Conservation (phyloP, 2,113 vertebrate species). For the Notechis scutatus region DNA sequence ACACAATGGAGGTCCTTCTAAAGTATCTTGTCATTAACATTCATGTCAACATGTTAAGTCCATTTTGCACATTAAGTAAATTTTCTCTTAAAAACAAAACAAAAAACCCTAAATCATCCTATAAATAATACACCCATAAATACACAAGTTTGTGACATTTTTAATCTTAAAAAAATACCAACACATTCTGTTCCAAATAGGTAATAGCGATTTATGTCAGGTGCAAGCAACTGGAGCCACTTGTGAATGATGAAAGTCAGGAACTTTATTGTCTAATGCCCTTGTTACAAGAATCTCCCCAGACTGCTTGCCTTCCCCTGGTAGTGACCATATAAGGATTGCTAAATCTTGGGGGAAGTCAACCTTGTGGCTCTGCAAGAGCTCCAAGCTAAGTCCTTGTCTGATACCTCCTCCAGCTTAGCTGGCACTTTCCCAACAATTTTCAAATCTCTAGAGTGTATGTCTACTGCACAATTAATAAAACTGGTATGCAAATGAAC, state of each 20-base stretch:
- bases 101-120: background rate
- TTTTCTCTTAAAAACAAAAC: background rate
- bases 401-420: background rate
- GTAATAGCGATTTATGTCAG: background rate
- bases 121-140: background rate
- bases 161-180: background rate
- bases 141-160: background rate
- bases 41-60: slow-evolving; percentile 57
- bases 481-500: background rate
- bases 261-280: background rate
- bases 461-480: background rate
- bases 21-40: slow-evolving; percentile 44
- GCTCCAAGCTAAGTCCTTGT: background rate
- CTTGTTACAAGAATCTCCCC: background rate
- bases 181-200: background rate
- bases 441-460: background rate
- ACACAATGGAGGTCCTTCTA: slow-evolving; percentile 43
- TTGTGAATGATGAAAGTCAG: background rate
- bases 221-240: background rate
- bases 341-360: background rate
- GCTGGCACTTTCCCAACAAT: background rate
- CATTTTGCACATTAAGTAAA: background rate
- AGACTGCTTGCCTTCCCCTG: background rate
- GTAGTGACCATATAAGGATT: background rate
- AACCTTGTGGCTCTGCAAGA: background rate